A percentile compares a stretch with the other conserved stretches of the same genome.
phyloP scores from a whole-genome alignment of 2,888 invertebrate genomes.

The Lumbricus terrestris region DNA sequence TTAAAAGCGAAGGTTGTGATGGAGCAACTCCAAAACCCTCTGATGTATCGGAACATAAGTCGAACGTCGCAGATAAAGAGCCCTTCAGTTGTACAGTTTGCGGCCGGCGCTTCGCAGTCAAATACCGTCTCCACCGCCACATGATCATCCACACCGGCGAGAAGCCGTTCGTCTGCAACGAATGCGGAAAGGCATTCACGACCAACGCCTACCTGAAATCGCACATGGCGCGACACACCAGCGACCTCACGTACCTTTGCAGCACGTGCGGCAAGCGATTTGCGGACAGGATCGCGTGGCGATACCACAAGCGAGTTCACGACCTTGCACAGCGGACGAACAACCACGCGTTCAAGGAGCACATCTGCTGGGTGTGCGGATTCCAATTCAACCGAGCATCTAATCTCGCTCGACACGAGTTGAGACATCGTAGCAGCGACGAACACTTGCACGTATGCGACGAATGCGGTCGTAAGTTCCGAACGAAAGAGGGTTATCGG shows the following conservation, averaged over 20 bases:
- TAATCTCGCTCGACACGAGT: background rate
- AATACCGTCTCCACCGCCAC: background rate
- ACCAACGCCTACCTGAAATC: background rate
- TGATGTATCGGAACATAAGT: background rate
- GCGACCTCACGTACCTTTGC: background rate
- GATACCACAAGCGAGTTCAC: background rate
- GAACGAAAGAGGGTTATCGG: background rate
- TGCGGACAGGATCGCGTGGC: background rate
- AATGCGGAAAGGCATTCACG: background rate
- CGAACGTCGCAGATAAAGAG: background rate
- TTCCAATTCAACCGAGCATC: background rate
- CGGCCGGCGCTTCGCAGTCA: background rate
- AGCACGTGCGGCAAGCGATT: background rate
- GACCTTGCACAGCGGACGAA: background rate
- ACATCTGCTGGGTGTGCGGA: background rate
- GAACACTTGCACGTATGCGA: background rate
- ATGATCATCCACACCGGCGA: background rate
- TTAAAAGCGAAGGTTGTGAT: background rate
- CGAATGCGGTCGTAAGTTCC: background rate
- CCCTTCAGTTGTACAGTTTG: background rate
- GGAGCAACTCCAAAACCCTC: background rate
- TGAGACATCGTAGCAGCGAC: constrained; percentile 14
- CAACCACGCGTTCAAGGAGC: background rate
- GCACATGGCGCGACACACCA: background rate
- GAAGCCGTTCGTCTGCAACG: background rate